Percentiles rank a stretch among this genome's conserved stretches.
Conservation (phyloP, 2,113 vertebrate species). For the Pterocles orientalis region DNA sequence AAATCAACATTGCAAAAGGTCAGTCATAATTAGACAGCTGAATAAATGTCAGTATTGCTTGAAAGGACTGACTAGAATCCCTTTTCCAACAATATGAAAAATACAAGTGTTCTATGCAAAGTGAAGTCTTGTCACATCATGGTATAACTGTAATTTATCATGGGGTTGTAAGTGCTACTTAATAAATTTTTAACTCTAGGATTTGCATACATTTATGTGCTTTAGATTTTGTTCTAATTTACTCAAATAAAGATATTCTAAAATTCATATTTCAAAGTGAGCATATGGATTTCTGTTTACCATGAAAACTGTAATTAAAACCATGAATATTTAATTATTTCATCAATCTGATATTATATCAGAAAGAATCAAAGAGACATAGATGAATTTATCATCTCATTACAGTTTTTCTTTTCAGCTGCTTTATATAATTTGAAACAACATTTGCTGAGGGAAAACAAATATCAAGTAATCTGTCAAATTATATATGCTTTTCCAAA, state of each 20-base stretch:
- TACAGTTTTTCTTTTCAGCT: background rate
- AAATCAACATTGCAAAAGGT: background rate
- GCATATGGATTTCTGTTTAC: background rate
- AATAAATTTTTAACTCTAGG: background rate
- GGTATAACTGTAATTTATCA: background rate
- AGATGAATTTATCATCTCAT: background rate
- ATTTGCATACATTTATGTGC: background rate
- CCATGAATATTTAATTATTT: background rate
- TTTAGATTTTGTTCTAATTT: background rate
- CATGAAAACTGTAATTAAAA: background rate
- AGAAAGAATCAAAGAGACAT: background rate
- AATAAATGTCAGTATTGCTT: background rate
- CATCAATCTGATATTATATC: background rate
- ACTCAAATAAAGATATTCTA: background rate
- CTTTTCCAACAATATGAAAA: background rate
- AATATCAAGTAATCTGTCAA: background rate
- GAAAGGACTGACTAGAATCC: background rate
- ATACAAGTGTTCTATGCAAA: background rate
- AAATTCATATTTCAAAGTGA: background rate
- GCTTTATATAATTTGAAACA: background rate
- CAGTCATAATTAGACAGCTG: background rate
- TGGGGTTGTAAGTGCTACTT: background rate
- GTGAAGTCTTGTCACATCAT: background rate
- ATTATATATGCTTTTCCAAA: background rate
- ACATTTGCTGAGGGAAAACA: background rate